phyloP scores from a whole-genome alignment of 2,797 vertebrate genomes.

The Odontamblyopus rebecca region DNA sequence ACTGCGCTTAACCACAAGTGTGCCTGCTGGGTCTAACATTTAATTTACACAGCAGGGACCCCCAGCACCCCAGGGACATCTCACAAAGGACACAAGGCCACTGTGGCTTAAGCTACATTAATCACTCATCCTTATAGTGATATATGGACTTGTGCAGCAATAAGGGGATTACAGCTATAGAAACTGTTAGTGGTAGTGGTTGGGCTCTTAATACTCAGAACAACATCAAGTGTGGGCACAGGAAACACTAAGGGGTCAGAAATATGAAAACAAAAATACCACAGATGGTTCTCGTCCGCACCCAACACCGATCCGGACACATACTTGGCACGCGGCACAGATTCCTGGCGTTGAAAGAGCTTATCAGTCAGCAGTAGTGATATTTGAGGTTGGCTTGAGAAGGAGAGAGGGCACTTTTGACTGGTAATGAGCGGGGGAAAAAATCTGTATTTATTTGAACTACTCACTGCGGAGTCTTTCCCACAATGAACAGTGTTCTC shows the following conservation, averaged over 20 bases:
- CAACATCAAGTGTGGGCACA: slow-evolving; percentile 30
- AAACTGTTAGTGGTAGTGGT: slow-evolving; percentile 12
- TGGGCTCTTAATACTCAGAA: slow-evolving; percentile 13
- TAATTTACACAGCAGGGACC: slow-evolving; percentile 25
- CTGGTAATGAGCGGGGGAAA: slow-evolving; percentile 59
- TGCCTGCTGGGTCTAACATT: slow-evolving; percentile 23
- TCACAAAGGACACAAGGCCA: slow-evolving; percentile 23
- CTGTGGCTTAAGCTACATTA: slow-evolving; percentile 16
- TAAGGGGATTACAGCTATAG: slow-evolving; percentile 14
- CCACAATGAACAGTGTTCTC: slow-evolving; percentile 42
- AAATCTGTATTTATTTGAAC: slow-evolving; percentile 65
- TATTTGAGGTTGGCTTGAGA: slow-evolving; percentile 45
- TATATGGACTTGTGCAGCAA: background rate
- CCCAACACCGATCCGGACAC: slow-evolving; percentile 60
- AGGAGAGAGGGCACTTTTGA: slow-evolving; percentile 47
- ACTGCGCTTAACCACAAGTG: background rate
- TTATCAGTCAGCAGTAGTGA: slow-evolving; percentile 61
- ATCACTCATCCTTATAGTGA: slow-evolving; percentile 14
- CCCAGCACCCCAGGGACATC: background rate
- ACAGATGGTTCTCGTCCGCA: slow-evolving; percentile 74
- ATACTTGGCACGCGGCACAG: slow-evolving; percentile 61
- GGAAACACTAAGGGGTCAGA: slow-evolving; percentile 39
- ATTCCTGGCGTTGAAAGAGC: slow-evolving; percentile 65
- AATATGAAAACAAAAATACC: slow-evolving; percentile 48
- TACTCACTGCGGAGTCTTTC: slow-evolving; percentile 41